Evolutionary conservation across 2,797 vertebrate species (phyloP).

Genomic region (Setipinna tenuifilis): DNA sequence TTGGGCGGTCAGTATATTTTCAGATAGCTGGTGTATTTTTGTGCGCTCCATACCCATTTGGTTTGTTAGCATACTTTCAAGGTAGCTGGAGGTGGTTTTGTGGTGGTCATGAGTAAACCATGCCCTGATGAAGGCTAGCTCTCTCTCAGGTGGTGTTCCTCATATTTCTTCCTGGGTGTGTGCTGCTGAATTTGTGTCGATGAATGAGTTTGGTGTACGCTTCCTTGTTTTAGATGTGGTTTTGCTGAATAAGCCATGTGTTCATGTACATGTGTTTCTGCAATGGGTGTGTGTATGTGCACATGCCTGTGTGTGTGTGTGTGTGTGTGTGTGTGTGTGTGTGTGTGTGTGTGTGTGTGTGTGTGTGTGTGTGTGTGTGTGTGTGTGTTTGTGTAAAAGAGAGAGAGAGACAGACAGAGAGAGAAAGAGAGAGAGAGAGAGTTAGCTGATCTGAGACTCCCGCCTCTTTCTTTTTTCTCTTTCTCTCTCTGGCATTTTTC

Average conservation of each 20-base stretch:
- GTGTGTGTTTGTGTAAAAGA: no score
- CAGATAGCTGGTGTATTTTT: slow-evolving; percentile 11
- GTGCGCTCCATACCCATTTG: slow-evolving; percentile 25
- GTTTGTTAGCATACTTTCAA: slow-evolving; percentile 33
- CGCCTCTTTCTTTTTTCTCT: slow-evolving; percentile 27
- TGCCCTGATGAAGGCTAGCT: not conserved
- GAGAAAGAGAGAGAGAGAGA: not conserved
- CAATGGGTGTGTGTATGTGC: not conserved
- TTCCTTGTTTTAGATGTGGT: slow-evolving; percentile 14
- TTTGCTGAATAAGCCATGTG: slow-evolving; percentile 29
- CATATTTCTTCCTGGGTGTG: slow-evolving; percentile 34
- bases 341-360: not conserved
- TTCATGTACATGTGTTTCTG: slow-evolving; percentile 3
- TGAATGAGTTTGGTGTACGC: not conserved
- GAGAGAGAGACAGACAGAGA: not conserved
- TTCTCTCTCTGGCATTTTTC: slow-evolving; percentile 74
- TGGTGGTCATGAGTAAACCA: not conserved
- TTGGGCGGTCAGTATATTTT: not conserved
- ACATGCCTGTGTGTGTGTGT: not conserved
- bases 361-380: not conserved
- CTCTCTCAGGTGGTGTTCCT: slow-evolving; percentile 35
- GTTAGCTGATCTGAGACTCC: slow-evolving; percentile 31
- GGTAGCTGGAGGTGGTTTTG: slow-evolving; percentile 7
- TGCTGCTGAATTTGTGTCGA: slow-evolving; percentile 11
- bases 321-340: not conserved